Conservation (phyloP, 2,113 vertebrate species). For the Phocoena phocoena region DNA sequence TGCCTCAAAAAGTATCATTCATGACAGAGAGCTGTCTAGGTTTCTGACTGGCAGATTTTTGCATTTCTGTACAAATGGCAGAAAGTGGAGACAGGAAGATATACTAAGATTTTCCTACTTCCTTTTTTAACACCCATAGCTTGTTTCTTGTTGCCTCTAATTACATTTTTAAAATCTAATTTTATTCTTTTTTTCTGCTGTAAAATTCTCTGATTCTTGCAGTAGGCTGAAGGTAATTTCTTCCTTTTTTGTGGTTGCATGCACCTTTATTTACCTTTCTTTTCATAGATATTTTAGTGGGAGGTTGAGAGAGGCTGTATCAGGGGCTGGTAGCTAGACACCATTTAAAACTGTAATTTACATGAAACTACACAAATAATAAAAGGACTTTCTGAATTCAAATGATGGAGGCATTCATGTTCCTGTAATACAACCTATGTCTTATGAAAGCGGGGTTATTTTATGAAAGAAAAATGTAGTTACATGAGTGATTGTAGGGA, state of each 20-base stretch:
- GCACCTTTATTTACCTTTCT: neutral
- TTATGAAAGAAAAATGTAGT: constrained; percentile 63
- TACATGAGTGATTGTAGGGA: constrained; percentile 26
- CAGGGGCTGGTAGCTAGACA: neutral
- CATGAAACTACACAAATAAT: neutral
- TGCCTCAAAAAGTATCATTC: neutral
- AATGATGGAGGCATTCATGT: constrained; percentile 10
- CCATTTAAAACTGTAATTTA: constrained; percentile 37
- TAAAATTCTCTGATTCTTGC: neutral
- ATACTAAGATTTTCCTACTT: neutral
- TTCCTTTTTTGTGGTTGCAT: neutral
- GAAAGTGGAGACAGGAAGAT: neutral
- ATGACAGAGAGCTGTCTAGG: neutral
- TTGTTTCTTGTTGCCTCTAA: neutral
- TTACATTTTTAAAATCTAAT: neutral
- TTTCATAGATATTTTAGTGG: neutral
- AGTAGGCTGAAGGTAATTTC: neutral
- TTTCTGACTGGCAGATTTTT: constrained; percentile 3
- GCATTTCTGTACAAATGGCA: neutral
- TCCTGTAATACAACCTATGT: constrained; percentile 39
- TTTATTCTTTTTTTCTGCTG: neutral
- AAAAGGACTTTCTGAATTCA: constrained; percentile 32
- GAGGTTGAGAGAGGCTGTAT: neutral
- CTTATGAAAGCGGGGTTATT: constrained; percentile 60
- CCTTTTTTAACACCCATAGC: neutral